Base-by-base conservation (phyloP, 2,888 invertebrate species). In the Pocota personata region DNA sequence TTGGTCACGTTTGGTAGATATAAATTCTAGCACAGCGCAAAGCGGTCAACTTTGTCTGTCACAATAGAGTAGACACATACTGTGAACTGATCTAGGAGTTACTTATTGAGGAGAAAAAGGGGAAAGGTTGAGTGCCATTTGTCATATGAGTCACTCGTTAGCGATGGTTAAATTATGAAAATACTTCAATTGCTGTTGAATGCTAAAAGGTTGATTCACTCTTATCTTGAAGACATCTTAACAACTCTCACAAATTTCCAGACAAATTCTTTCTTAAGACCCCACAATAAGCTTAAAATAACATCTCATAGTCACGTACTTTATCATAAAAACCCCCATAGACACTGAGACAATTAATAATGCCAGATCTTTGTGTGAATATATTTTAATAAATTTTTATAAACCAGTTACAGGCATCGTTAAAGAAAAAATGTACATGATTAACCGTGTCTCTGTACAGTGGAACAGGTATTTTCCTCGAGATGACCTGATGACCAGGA, bases 1-100 rank as follows among this genome's bases (percentile, higher is more conserved):
- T 72, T 72, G 76, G 76, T 82, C 82, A 86, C 86, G 82, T 60
- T 79, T 52, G 21, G n/a, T 27, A 10, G 46, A 48, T 37, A 58
- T 58, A 46, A 52, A 75, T 84, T 79, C 79, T 64, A 57, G 40
- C 67, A 37, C 58, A 55, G 21, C 67, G 30, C 50, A 62, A 60
- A 19, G 48, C 43, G 16, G 57, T 10, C 12, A 21, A 21, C 60
- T 75, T 50, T 67, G 73, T 62, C 27, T 35, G 8, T 57, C 50
- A 67, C 4, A n/a, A 58, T 77, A 14, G 19, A 21, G 7, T 4
- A 37, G 40, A 14, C 46, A 62, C 14, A 60, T 37, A 24, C 30
- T 73, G 73, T 75, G 35, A 82, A 75, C 67, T 52, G 66, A 73
- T 66, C 58, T 21, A 67, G 19, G 21, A 27, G 32, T 72, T 67